Conservation (phyloP, 2,113 vertebrate species). For the Procavia capensis region DNA sequence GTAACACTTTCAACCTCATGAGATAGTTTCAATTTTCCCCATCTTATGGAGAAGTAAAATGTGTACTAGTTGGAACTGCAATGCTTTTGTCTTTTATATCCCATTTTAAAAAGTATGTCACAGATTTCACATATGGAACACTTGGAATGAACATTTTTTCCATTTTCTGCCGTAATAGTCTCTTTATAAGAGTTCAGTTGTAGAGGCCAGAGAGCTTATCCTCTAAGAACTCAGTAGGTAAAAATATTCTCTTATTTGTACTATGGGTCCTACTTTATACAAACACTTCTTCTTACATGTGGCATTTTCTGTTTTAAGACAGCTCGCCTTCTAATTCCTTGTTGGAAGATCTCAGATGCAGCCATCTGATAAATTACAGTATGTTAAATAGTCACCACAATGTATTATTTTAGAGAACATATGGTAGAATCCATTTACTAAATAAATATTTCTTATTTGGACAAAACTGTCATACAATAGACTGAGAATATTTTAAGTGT, state of each 20-base stretch:
- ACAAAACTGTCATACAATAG: background rate
- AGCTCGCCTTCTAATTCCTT: background rate
- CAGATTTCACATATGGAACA: conserved; percentile 7
- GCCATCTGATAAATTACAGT: background rate
- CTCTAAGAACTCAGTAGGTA: background rate
- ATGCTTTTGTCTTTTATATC: background rate
- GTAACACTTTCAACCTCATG: background rate
- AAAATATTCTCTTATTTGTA: conserved; percentile 39
- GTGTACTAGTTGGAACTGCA: background rate
- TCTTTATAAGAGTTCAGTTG: background rate
- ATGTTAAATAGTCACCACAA: conserved; percentile 7
- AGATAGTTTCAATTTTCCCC: conserved; percentile 22
- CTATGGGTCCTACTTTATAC: background rate
- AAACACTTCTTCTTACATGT: background rate
- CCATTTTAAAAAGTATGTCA: background rate
- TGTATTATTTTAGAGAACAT: background rate
- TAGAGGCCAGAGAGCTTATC: background rate
- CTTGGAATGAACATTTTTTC: background rate
- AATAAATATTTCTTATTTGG: background rate
- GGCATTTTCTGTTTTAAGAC: background rate
- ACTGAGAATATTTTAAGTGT: background rate
- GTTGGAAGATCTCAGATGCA: background rate
- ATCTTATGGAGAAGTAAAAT: background rate
- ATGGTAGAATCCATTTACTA: background rate
- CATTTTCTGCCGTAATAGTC: background rate